Conservation (phyloP, 1,140 invertebrate species). For the Stegodyphus dumicola region DNA sequence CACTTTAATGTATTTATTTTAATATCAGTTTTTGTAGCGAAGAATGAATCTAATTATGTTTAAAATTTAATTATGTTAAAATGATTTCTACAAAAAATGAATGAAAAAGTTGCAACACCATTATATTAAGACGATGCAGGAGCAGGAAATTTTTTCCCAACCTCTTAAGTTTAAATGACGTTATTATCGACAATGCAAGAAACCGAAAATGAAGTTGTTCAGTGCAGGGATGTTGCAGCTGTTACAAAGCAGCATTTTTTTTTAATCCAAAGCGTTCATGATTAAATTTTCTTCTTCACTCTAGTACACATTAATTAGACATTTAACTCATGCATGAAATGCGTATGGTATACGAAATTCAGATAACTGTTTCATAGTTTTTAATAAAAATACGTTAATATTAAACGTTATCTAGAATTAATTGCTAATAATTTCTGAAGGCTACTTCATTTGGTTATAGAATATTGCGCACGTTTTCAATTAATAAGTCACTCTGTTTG, state of each 20-base stretch:
- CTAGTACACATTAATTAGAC: slow-evolving; percentile 1
- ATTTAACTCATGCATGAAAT: neutral
- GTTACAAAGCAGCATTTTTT: neutral
- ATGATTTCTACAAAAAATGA: slow-evolving; percentile 1
- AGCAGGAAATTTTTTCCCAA: neutral
- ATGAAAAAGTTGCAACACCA: neutral
- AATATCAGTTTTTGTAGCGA: neutral
- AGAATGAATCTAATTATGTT: slow-evolving; percentile 9
- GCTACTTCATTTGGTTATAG: too few relatives aligned
- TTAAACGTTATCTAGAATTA: too few relatives aligned
- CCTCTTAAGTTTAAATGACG: neutral
- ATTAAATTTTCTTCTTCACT: slow-evolving; percentile 8
- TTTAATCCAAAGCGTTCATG: slow-evolving; percentile 9
- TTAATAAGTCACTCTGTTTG: too few relatives aligned
- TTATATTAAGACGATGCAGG: neutral
- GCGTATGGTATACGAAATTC: too few relatives aligned
- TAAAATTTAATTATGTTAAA: slow-evolving; percentile 13
- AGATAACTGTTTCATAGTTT: too few relatives aligned
- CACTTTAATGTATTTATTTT: neutral
- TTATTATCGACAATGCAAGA: slow-evolving; percentile 12
- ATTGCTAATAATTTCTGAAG: too few relatives aligned
- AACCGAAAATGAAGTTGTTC: slow-evolving; percentile 2
- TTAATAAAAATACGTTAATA: too few relatives aligned
- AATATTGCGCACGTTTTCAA: too few relatives aligned
- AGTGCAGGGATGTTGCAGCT: neutral